Evolutionary conservation across 2,113 vertebrate genomes (phyloP), one percentile per base, ranked within the genome.

Genomic region (Mesitornis unicolor): DNA sequence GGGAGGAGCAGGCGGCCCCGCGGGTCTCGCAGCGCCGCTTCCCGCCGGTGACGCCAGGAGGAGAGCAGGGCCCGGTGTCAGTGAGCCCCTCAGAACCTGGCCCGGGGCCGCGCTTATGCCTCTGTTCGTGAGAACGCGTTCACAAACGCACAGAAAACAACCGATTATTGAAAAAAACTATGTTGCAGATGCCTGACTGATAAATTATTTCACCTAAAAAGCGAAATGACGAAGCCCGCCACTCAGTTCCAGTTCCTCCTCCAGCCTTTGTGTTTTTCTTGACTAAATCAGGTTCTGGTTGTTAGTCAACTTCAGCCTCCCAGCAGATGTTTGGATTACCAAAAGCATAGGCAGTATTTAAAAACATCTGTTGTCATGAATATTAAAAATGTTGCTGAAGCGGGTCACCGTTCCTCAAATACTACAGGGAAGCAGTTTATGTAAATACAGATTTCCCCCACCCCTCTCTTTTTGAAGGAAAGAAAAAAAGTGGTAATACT

Each of bases 111-210:
- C 8, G 3, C 13, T 8, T 47, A 29, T 2, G 20, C 9, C 16
- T 11, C 18, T 11, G 2, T 9, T 11, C 1, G 7, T 16, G 24
- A 16, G 16, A 16, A 16, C 7, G 4, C 10, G 2, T 8, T 12
- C 45, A 7, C 29, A 11, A 21, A 11, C 1, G 3, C 13, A 12
- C 4, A 7, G 17, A 4, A 16, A 42, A 29, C 26, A 16, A 4
- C 2, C n/a, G 0, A 1, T n/a, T 8, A 1, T 7, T 13, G 42
- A 5, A 12, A 28, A 64, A 53, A 7, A n/a, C n/a, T 22, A 4
- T 2, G 10, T 6, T 19, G 77, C 35, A 15, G 42, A 6, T 25
- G 61, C 25, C 38, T 5, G 9, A 6, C 11, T 8, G 45, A n/a
- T 6, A 16, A 24, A 36, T 19, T 11, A 15, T 2, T 14, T 22